A percentile compares a stretch with the other conserved stretches of the same genome.
Evolutionary conservation across 2,113 vertebrate species (phyloP).

Genomic region (Dromaius novaehollandiae): DNA sequence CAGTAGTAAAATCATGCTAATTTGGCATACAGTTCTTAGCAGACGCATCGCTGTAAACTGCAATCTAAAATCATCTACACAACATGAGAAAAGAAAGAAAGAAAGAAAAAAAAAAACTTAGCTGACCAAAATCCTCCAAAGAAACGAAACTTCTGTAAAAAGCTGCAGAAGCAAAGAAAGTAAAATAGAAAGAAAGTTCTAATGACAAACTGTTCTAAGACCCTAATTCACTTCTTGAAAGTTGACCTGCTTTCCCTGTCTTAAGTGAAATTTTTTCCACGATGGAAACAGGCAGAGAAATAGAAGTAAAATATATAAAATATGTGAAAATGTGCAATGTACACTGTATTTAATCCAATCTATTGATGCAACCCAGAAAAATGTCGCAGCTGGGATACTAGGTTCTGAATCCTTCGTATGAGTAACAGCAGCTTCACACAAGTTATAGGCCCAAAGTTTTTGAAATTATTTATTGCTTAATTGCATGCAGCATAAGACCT

Average conservation of each 20-base stretch:
- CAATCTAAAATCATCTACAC: not conserved
- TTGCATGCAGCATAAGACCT: not conserved
- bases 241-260: not conserved
- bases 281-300: not conserved
- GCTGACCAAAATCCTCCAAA: not conserved
- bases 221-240: not conserved
- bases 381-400: not conserved
- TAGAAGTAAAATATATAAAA: not conserved
- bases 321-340: not conserved
- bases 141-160: not conserved
- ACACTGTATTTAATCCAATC: not conserved
- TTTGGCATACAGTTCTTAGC: not conserved
- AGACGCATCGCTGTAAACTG: slow-evolving; percentile 37
- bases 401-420: not conserved
- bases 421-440: not conserved
- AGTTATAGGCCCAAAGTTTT: not conserved
- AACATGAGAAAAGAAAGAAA: not conserved
- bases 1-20: slow-evolving; percentile 24
- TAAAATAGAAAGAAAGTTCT: not conserved
- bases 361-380: not conserved
- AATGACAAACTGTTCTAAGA: slow-evolving; percentile 14
- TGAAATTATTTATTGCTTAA: not conserved
- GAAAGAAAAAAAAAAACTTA: not conserved
- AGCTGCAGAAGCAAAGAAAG: not conserved
- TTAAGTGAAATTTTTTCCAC: not conserved